Base-by-base conservation (phyloP, 2,113 vertebrate genomes). In the Sclerurus mexicanus region DNA sequence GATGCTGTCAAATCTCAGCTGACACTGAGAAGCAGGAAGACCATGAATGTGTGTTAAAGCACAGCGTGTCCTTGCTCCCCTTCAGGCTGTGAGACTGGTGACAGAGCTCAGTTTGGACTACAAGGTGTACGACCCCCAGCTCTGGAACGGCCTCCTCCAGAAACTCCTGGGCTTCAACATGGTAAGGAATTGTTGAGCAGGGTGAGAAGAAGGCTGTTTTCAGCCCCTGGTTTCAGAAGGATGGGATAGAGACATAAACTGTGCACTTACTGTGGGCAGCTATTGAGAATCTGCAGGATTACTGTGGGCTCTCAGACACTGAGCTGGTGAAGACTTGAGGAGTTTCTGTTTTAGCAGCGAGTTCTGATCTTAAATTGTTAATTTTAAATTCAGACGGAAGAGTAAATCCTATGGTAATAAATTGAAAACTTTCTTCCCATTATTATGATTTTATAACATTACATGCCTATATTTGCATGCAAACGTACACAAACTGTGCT, bases 81-180 rank as follows among this genome's bases (percentile, higher is more conserved):
- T 97, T 46, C 60, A 99, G 99, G 99, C 99, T 25, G 99, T 99
- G 30, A 98, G 96, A 49, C 91, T 99, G 94, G 98, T 99, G 93
- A 97, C 99, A 31, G 99, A 99, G 69, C 98, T 99, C 7, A 98
- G 99, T 66, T 95, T 99, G 66, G 99, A 99, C 88, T 99, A 99
- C 87, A 97, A 97, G 91, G 98, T 99, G 7, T 99, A 98, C 7
- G 99, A 99, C 81, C 89, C 98, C 40, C 98, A 99, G 76, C 98
- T 99, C 58, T 99, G 99, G 99, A 99, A 99, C 53, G 98, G 98
- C 56, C 96, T 99, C 14, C 95, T 99, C 25, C 99, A 99, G 97
- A 99, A 99, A 93, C 98, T 99, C 59, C 97, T 99, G 17, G 94
- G 97, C 55, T 99, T 99, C 96, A 99, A 98, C 39, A 97, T 99